Evolutionary conservation across 2,797 vertebrate genomes (phyloP).

Genomic region (Thaleichthys pacificus): DNA sequence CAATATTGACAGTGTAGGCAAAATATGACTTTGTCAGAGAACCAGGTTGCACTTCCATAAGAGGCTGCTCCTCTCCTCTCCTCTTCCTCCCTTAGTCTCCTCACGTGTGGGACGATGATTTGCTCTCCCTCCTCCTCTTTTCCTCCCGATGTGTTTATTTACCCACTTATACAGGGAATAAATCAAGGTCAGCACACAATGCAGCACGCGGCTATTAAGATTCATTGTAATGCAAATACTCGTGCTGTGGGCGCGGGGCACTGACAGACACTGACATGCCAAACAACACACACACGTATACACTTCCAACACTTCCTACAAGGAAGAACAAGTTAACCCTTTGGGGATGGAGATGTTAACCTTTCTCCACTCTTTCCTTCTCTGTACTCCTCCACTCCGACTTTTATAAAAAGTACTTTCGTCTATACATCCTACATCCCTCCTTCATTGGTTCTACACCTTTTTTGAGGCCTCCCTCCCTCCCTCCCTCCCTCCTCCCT

Average conservation of each 20-base stretch:
- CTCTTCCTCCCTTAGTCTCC: constrained; percentile 41
- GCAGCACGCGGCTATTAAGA: constrained; percentile 70
- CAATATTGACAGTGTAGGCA: background rate
- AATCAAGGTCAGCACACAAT: constrained; percentile 78
- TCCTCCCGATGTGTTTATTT: constrained; percentile 66
- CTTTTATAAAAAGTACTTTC: too few species aligned
- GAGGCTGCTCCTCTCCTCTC: constrained; percentile 17
- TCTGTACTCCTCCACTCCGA: too few species aligned
- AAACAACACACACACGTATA: constrained; percentile 38
- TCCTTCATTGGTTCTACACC: too few species aligned
- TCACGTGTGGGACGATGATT: constrained; percentile 46
- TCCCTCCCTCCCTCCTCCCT: background rate
- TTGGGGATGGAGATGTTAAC: background rate
- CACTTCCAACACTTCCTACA: constrained; percentile 26
- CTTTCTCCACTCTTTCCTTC: background rate
- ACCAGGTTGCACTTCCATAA: constrained; percentile 19
- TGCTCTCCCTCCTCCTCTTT: constrained; percentile 37
- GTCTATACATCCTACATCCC: too few species aligned
- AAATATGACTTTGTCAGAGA: constrained; percentile 17
- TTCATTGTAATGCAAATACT: constrained; percentile 79
- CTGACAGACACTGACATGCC: constrained; percentile 75
- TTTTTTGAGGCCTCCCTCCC: background rate
- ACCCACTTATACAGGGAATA: constrained; percentile 69
- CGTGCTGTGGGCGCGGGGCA: constrained; percentile 40
- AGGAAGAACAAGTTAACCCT: background rate